phyloP scores from a whole-genome alignment of 2,888 invertebrate species.

The Cheilosia grossa region DNA sequence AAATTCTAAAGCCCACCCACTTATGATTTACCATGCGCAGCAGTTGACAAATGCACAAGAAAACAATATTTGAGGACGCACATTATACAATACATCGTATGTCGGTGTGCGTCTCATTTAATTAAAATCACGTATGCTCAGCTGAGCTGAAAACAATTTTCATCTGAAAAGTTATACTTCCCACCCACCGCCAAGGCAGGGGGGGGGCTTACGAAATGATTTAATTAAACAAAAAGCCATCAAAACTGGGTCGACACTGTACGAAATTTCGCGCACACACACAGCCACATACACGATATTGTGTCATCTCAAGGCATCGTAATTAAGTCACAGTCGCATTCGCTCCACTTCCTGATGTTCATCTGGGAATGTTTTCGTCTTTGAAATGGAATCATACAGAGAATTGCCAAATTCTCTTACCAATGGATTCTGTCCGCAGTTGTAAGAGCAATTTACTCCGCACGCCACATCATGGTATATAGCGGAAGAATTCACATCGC shows the following conservation, averaged over 20 bases:
- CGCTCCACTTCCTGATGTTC: slow-evolving; percentile 8
- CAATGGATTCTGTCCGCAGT: slow-evolving; percentile 13
- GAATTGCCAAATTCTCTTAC: slow-evolving; percentile 53
- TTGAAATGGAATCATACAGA: slow-evolving; percentile 2
- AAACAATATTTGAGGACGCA: neutral
- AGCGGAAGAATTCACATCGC: slow-evolving; percentile 37
- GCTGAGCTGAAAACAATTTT: slow-evolving; percentile 48
- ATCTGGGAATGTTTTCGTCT: slow-evolving; percentile 2
- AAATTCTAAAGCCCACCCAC: slow-evolving; percentile 1
- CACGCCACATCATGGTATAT: neutral
- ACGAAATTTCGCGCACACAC: slow-evolving; percentile 17
- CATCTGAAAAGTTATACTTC: slow-evolving; percentile 37
- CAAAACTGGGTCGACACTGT: slow-evolving; percentile 50
- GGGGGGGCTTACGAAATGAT: slow-evolving; percentile 43
- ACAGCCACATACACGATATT: slow-evolving; percentile 11
- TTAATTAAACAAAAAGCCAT: slow-evolving; percentile 62
- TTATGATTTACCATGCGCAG: slow-evolving; percentile 3
- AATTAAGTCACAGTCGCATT: slow-evolving; percentile 56
- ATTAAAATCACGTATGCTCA: slow-evolving; percentile 62
- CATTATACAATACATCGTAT: slow-evolving; percentile 2
- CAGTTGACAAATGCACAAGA: slow-evolving; percentile 25
- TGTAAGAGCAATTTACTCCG: no score
- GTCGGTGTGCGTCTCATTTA: slow-evolving; percentile 36
- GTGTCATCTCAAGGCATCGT: slow-evolving; percentile 49
- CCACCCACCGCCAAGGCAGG: neutral